Conservation (phyloP, 2,888 invertebrate species). For the Eupeodes luniger region DNA sequence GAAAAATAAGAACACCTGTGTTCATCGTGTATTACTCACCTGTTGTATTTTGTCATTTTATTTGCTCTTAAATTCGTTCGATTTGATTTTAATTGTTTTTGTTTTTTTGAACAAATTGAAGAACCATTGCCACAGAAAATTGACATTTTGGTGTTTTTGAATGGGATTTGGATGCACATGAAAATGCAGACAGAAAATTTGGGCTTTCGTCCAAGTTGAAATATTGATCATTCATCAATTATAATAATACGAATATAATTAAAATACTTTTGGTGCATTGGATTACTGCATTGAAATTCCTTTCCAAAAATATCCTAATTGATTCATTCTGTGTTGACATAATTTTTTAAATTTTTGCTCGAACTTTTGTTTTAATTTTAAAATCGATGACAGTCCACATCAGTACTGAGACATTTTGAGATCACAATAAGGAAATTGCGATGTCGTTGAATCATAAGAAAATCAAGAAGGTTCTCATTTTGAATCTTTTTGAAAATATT, state of each 20-base stretch:
- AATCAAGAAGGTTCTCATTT: background rate
- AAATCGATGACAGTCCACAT: conserved; percentile 20
- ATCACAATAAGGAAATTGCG: conserved; percentile 46
- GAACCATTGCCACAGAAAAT: background rate
- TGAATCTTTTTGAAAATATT: background rate
- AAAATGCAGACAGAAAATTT: background rate
- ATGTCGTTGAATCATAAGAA: conserved; percentile 44
- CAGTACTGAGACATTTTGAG: conserved; percentile 15
- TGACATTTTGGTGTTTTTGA: conserved; percentile 15
- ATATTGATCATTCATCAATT: conserved; percentile 43
- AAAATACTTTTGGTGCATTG: conserved; percentile 15
- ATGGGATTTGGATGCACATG: background rate
- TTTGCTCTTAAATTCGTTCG: background rate
- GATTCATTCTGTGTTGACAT: conserved; percentile 35
- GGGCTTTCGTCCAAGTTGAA: conserved; percentile 10
- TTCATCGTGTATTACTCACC: conserved; percentile 11
- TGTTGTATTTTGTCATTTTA: conserved; percentile 14
- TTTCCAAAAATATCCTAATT: conserved; percentile 17
- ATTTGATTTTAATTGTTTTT: conserved; percentile 20
- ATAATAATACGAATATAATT: conserved; percentile 4
- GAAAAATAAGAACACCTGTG: conserved; percentile 19
- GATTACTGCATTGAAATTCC: conserved; percentile 11
- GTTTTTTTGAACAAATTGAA: conserved; percentile 2
- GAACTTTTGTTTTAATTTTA: background rate
- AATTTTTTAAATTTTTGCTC: conserved; percentile 4